phyloP scores from a whole-genome alignment of 2,113 vertebrate species.

The Catagonus wagneri region DNA sequence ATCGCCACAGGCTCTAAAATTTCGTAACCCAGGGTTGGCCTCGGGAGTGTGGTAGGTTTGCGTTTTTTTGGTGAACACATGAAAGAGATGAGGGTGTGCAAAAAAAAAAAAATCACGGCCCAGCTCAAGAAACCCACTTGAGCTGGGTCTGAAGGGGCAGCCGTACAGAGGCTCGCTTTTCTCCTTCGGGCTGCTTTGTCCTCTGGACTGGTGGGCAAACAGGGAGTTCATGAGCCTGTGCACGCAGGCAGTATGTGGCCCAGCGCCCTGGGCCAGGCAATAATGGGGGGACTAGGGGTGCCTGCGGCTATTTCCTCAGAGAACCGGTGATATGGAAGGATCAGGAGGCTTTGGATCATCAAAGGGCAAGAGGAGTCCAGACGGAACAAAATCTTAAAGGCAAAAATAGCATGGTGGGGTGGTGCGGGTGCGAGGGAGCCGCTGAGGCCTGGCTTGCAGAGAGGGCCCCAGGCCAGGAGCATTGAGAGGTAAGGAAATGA shows the following conservation, averaged over 20 bases:
- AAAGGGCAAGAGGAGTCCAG: conserved; percentile 39
- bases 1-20: not conserved
- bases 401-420: not conserved
- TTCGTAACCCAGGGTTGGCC: not conserved
- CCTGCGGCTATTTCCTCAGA: conserved; percentile 30
- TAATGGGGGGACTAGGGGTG: not conserved
- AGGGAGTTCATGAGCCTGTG: not conserved
- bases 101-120: not conserved
- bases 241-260: not conserved
- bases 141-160: not conserved
- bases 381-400: conserved; percentile 1
- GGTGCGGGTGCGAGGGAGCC: not conserved
- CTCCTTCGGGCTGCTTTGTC: not conserved
- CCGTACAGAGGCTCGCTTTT: not conserved
- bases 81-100: not conserved
- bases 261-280: not conserved
- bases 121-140: not conserved
- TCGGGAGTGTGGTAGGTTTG: not conserved
- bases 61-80: not conserved
- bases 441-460: not conserved
- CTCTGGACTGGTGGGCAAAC: not conserved
- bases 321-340: not conserved
- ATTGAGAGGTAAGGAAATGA: not conserved
- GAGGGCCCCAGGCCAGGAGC: not conserved
- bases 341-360: not conserved